Evolutionary conservation across 2,888 invertebrate species (phyloP), one percentile per base, ranked within the genome.

Genomic region (Cremastobaeus sp.): DNA sequence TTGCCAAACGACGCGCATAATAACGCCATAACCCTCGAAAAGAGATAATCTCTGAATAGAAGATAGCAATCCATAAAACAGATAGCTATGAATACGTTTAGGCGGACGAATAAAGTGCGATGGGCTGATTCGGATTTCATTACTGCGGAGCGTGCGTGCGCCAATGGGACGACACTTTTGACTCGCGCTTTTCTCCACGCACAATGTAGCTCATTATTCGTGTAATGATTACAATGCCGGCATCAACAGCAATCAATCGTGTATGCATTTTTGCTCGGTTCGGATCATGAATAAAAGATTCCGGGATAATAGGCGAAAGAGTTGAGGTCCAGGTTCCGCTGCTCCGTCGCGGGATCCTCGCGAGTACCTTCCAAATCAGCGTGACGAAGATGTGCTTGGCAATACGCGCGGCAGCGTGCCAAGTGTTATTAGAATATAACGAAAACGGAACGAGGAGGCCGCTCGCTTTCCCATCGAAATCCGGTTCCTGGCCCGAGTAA

Each of bases 381-480:
- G 59, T 65, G 66, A 60, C 54, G 64, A 62, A 68, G 73, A 73
- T 68, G 45, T 32, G 34, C 37, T 12, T 20, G 35, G 47, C 35
- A 60, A 72, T 72, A 66, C 37, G 66, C 59, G 65, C 60, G 50
- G 83, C 84, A 85, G 81, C 83, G 85, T 85, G 84, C 83, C 84
- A 84, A 82, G 74, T 81, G 75, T 84, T 86, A 85, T 85, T 85
- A 84, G 83, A 85, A 84, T 81, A 80, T 82, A 79, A 78, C 78
- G 76, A 77, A 59, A 71, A 52, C 18, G 47, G 39, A 55, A 30
- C 55, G 32, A 47, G 47, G 15, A 37, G 17, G 20, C 20, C 41
- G 11, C 15, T 25, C 6, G 18, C 9, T 35, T 57, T 65, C 43
- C 59, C 57, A 52, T 72, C 43, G 57, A 64, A 71, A 65, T 34